phyloP scores from a whole-genome alignment of 64 coral and sea anemone species.

The Actinia tenebrosa region DNA sequence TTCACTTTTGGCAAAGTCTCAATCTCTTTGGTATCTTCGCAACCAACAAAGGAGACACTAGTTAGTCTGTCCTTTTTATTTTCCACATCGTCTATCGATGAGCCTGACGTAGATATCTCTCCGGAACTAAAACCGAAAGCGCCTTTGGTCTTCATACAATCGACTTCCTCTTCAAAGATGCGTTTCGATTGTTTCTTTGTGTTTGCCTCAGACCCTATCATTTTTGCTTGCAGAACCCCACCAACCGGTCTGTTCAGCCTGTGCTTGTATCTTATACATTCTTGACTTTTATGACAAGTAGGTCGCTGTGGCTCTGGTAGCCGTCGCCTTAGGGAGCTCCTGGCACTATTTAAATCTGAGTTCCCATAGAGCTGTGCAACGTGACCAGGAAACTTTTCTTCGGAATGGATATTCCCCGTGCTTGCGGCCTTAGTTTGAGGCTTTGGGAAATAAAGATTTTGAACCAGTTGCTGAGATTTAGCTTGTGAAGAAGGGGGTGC shows the following conservation, averaged over 20 bases:
- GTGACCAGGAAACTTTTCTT: slow-evolving; percentile 25
- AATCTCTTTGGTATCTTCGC: slow-evolving; percentile 44
- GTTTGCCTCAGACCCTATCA: not conserved
- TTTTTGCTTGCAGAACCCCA: slow-evolving; percentile 10
- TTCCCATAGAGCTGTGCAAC: slow-evolving; percentile 10
- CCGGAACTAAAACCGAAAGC: not conserved
- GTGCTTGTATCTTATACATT: not conserved
- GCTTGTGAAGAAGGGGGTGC: not conserved
- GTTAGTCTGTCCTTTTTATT: not conserved
- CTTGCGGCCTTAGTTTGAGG: slow-evolving; percentile 25
- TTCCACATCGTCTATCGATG: slow-evolving; percentile 7
- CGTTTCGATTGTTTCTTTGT: not conserved
- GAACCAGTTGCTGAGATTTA: not conserved
- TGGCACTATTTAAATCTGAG: not conserved
- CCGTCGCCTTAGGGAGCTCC: not conserved
- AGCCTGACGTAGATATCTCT: slow-evolving; percentile 15
- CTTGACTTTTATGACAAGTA: not conserved
- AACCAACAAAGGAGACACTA: slow-evolving; percentile 46
- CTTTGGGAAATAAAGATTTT: slow-evolving; percentile 15
- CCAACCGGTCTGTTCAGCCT: not conserved
- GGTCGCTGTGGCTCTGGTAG: not conserved
- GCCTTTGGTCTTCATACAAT: slow-evolving; percentile 31
- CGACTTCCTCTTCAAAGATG: slow-evolving; percentile 60
- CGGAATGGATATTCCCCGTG: slow-evolving; percentile 22
- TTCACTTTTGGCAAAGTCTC: slow-evolving; percentile 34